These are phyloP conservation scores for Orgyia antiqua DNA, from an alignment of 2,888 invertebrate genomes.

Conservation along the genomic window DNA sequence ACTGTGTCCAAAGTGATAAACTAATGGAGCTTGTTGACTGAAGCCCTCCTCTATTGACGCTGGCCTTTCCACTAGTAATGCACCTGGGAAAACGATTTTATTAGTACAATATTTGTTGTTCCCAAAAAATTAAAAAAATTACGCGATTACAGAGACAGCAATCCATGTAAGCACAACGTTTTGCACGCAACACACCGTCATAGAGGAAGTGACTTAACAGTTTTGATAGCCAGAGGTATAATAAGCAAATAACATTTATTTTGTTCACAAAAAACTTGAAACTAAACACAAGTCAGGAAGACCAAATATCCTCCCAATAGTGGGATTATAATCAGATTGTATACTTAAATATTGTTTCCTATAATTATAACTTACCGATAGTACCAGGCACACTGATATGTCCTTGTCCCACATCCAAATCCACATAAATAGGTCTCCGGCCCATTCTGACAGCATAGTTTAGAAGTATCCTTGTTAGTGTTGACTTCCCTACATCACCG, in stretches of 20 bases:
- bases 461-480: conserved; percentile 89
- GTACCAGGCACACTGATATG: conserved; percentile 95
- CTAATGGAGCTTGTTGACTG: conserved; percentile 93
- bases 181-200: not conserved
- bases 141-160: not conserved
- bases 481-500: conserved; percentile 97
- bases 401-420: conserved; percentile 97
- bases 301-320: too few species aligned
- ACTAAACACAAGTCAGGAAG: too few species aligned
- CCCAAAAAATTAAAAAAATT: too few species aligned
- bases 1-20: conserved; percentile 96
- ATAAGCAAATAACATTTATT: too few species aligned
- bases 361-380: conserved; percentile 76
- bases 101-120: too few species aligned
- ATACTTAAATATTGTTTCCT: too few species aligned
- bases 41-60: conserved; percentile 97
- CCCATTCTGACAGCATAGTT: conserved; percentile 97
- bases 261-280: too few species aligned
- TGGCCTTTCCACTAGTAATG: conserved; percentile 93
- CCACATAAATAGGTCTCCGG: conserved; percentile 93
- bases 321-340: too few species aligned
- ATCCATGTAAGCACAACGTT: not conserved
- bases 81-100: conserved; percentile 72
- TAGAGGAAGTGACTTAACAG: not conserved
- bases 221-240: too few species aligned